Evolutionary conservation across 2,888 invertebrate species (phyloP), one percentile per base, ranked within the genome.

Genomic region (Callimorpha dominula): DNA sequence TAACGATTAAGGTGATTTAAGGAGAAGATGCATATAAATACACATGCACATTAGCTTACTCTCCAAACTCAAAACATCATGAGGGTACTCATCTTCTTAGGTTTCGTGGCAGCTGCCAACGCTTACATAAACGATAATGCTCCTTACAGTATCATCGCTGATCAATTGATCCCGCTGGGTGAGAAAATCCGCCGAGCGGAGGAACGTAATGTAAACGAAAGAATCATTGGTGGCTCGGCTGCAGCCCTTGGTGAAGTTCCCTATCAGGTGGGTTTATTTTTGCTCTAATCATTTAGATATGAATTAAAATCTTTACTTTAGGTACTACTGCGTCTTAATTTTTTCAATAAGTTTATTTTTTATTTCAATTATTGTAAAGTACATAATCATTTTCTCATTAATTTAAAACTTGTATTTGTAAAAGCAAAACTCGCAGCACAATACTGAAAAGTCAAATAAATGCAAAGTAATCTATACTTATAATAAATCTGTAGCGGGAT

Each of bases 181-280:
- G 67, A 70, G 31, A 69, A 68, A 68, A 57, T 72, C 43, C 68
- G 72, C 54, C 20, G 60, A 65, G 49, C 65, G 11, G 71, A 71
- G 49, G 71, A 71, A n/a, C 67, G 54, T 3, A 66, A 17, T 42
- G 1, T 31, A 40, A 7, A 40, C 17, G 15, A 46, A 17, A 66
- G 65, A 46, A 57, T 71, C 14, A 43, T 65, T 50, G 71, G 71
- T 15, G 70, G 70, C 11, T 12, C 31, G 7, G 46, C 60, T 20
- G 57, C 71, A 49, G 8, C 11, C 0, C 65, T 49, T 20, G 71
- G 71, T 40, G 65, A 71, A 66, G 1, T 71, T 17, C 71, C 71
- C 15, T 71, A 60, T 46, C 65, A 71, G 65, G 70, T 71, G 60
- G 9, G 43, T 46, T 46, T 9, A 8, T 46, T 46, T 46, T 46